Conservation (phyloP, 2,113 vertebrate species). For the Sarotherodon lohbergeri region DNA sequence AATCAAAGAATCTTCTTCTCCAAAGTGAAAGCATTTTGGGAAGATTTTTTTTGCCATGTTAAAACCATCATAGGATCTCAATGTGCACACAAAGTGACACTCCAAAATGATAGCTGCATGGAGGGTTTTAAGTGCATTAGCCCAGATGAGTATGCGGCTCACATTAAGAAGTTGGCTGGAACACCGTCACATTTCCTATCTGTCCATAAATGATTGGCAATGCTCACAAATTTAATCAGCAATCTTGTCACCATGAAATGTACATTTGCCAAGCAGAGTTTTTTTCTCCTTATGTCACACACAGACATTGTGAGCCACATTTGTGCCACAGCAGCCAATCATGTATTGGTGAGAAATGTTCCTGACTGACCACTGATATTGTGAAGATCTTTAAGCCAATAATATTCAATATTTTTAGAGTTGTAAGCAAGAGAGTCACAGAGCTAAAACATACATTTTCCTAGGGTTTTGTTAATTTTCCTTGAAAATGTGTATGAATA, state of each 20-base stretch:
- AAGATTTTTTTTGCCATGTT: slow-evolving; percentile 37
- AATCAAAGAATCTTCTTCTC: slow-evolving; percentile 53
- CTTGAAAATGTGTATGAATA: background rate
- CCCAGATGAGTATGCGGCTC: background rate
- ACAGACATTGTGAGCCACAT: background rate
- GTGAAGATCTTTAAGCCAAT: background rate
- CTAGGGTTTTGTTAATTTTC: background rate
- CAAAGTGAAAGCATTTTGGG: slow-evolving; percentile 52
- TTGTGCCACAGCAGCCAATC: background rate
- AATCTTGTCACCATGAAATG: background rate
- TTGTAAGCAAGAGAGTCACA: background rate
- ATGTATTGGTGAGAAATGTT: background rate
- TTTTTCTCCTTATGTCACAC: background rate
- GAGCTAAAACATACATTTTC: background rate
- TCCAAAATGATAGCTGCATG: background rate
- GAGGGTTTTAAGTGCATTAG: background rate
- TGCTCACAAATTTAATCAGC: background rate
- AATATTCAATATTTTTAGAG: background rate
- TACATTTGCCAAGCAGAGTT: background rate
- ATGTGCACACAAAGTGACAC: background rate
- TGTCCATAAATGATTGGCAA: background rate
- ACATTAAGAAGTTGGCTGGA: background rate
- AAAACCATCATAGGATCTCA: background rate
- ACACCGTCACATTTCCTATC: background rate
- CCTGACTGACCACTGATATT: background rate